A percentile compares a stretch with the other conserved stretches of the same genome.
These are phyloP conservation scores for Kryptopterus vitreolus DNA, from an alignment of 2,797 vertebrate genomes.

Conservation along the genomic window DNA sequence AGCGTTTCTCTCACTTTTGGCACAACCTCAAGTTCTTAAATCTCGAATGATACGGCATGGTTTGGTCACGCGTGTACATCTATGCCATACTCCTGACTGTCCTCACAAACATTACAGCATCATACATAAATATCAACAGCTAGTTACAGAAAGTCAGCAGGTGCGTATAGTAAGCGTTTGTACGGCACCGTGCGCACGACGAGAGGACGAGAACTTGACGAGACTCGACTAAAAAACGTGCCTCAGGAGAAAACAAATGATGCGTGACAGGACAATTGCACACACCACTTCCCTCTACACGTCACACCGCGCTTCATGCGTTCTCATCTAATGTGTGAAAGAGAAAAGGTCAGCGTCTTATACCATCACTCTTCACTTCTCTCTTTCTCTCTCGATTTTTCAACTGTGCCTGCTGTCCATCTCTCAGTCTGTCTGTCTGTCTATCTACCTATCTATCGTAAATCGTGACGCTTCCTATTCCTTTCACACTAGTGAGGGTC, in stretches of 20 bases:
- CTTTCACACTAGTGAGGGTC: too few relatives aligned
- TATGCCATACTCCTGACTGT: not conserved
- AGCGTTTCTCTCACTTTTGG: not conserved
- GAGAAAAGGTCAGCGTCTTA: constrained; percentile 13
- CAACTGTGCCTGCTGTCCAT: too few relatives aligned
- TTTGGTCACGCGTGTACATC: not conserved
- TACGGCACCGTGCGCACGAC: not conserved
- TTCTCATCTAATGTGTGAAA: constrained; percentile 11
- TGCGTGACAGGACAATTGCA: constrained; percentile 7
- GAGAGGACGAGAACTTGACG: not conserved
- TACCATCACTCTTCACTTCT: not conserved
- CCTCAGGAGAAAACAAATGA: not conserved
- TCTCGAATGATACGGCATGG: not conserved
- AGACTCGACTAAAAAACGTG: not conserved
- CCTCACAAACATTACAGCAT: not conserved
- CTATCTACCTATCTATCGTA: not conserved
- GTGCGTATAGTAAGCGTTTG: not conserved
- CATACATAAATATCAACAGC: not conserved
- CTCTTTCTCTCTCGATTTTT: not conserved
- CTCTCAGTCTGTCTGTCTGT: not conserved
- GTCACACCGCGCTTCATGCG: not conserved
- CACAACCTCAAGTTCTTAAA: not conserved
- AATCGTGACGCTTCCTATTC: too few relatives aligned
- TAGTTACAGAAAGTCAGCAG: too few relatives aligned
- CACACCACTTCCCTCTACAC: not conserved